These are phyloP conservation scores for Hypsibius dujardini DNA, from an alignment of 1,140 invertebrate species.

Conservation along the genomic window DNA sequence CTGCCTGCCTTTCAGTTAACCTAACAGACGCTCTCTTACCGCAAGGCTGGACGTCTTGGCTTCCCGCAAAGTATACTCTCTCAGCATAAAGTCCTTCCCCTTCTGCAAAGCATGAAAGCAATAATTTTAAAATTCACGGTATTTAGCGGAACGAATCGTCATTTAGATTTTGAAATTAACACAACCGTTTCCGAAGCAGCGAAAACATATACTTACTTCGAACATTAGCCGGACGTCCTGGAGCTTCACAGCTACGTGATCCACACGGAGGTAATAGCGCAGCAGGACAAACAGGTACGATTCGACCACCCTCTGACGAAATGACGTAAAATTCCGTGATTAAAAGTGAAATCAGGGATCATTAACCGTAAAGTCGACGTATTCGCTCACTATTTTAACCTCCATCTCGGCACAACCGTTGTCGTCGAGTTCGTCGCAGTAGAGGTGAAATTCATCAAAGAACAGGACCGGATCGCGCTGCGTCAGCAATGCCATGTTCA, in stretches of 20 bases:
- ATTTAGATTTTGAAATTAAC: too few relatives aligned
- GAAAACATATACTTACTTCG: conserved; percentile 36
- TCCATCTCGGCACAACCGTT: conserved; percentile 75
- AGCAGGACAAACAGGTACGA: conserved; percentile 58
- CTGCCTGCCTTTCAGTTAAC: too few relatives aligned
- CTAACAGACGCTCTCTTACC: neutral
- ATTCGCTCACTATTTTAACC: conserved; percentile 72
- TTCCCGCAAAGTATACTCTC: conserved; percentile 4
- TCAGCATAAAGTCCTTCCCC: neutral
- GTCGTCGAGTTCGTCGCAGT: conserved; percentile 96
- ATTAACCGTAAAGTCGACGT: conserved; percentile 19
- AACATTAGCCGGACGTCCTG: conserved; percentile 82
- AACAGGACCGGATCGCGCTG: conserved; percentile 77
- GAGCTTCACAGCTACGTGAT: conserved; percentile 68
- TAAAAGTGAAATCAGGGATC: neutral
- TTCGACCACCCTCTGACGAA: neutral
- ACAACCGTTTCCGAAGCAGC: too few relatives aligned
- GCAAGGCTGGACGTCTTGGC: neutral
- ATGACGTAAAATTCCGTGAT: conserved; percentile 8
- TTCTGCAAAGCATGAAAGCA: neutral
- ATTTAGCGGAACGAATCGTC: too few relatives aligned
- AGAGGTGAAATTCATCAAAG: conserved; percentile 78
- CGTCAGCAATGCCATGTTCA: conserved; percentile 77
- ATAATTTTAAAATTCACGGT: neutral
- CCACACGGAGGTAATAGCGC: conserved; percentile 79